Evolutionary conservation across 2,113 vertebrate species (phyloP).

Genomic region (Macrotis lagotis): DNA sequence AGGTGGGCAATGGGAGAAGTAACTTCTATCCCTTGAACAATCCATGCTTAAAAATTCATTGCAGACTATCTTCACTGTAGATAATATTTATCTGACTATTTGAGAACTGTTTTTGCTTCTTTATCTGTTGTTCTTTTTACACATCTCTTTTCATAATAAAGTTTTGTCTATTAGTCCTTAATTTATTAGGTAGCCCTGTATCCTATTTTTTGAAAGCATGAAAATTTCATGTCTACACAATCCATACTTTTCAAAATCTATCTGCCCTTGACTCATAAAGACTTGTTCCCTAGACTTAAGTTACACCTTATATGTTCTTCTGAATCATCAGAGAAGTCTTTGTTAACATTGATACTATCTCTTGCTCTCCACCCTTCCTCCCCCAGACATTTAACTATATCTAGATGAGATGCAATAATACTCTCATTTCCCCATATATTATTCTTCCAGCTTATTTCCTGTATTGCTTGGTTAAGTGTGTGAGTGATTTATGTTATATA

Average conservation of each 20-base stretch:
- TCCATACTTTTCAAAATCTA: not conserved
- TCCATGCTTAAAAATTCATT: not conserved
- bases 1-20: not conserved
- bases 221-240: constrained; percentile 20
- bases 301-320: constrained; percentile 2
- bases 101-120: constrained; percentile 15
- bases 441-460: not conserved
- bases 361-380: constrained; percentile 30
- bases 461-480: not conserved
- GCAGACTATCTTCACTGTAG: not conserved
- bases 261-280: constrained; percentile 1
- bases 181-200: not conserved
- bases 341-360: not conserved
- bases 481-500: not conserved
- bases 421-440: constrained; percentile 1
- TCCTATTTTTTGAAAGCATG: constrained; percentile 16
- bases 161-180: constrained; percentile 20
- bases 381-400: not conserved
- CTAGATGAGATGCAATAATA: not conserved
- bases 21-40: not conserved
- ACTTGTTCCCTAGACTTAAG: not conserved
- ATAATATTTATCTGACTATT: constrained; percentile 13
- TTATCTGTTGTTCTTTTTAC: constrained; percentile 31
- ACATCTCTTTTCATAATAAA: constrained; percentile 29
- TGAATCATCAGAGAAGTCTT: constrained; percentile 40